Conservation (phyloP, 2,797 vertebrate species). For the Helicolenus hilgendorfi region DNA sequence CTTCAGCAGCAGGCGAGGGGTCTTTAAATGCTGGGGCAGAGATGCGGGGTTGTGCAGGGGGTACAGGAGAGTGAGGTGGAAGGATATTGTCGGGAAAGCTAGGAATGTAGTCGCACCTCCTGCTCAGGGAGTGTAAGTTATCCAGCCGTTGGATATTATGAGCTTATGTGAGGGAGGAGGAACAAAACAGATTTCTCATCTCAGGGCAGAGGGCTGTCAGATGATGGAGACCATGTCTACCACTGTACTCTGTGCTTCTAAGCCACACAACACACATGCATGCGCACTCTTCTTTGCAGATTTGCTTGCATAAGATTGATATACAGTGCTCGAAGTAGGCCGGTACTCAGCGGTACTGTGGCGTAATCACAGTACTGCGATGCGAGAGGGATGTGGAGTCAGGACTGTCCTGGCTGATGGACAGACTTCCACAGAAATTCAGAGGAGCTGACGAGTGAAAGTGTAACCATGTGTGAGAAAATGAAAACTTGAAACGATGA, state of each 20-base stretch:
- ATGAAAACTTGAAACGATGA: no score
- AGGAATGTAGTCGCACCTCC: conserved; percentile 58
- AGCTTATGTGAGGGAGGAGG: conserved; percentile 59
- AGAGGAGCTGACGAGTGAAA: no score
- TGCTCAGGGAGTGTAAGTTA: conserved; percentile 14
- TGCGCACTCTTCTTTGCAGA: background rate
- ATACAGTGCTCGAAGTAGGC: no score
- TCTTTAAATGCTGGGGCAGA: conserved; percentile 63
- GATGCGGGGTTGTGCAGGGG: conserved; percentile 29
- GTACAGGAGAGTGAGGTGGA: conserved; percentile 22
- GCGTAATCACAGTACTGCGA: no score
- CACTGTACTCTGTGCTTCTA: background rate
- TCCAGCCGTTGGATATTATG: conserved; percentile 49
- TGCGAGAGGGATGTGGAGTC: no score
- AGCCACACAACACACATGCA: conserved; percentile 10
- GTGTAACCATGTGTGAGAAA: no score
- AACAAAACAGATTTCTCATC: conserved; percentile 42
- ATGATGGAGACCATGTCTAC: conserved; percentile 65
- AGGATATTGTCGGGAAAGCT: conserved; percentile 23
- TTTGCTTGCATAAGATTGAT: conserved; percentile 42
- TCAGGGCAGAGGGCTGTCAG: conserved; percentile 49
- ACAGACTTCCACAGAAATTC: no score
- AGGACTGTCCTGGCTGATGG: no score
- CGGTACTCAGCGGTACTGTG: no score
- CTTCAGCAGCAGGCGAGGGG: conserved; percentile 67